Conservation (phyloP, 1,140 invertebrate genomes). For the Hycleus cichorii region DNA sequence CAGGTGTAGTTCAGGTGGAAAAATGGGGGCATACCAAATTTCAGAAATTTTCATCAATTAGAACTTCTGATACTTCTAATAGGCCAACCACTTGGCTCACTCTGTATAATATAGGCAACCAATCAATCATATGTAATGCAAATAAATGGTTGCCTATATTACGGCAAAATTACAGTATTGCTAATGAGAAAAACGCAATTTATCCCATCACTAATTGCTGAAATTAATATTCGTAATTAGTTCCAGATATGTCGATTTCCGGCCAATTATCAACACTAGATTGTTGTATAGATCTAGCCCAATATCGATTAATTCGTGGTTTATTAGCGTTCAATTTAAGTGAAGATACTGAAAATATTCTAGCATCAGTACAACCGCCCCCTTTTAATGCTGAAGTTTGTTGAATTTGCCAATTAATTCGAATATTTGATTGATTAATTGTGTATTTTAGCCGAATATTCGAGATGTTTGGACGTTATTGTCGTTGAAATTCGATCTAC, state of each 20-base stretch:
- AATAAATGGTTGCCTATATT: too few species aligned
- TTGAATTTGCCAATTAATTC: too few species aligned
- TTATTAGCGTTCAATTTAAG: conserved; percentile 88
- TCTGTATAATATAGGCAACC: too few species aligned
- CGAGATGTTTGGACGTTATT: conserved; percentile 62
- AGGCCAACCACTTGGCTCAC: too few species aligned
- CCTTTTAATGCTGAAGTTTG: conserved; percentile 20
- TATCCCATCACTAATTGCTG: not conserved
- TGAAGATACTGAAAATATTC: conserved; percentile 72
- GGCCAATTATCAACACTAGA: conserved; percentile 81
- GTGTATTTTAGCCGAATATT: conserved; percentile 26
- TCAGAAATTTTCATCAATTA: too few species aligned
- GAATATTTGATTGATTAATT: not conserved
- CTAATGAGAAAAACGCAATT: too few species aligned
- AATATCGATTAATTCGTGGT: conserved; percentile 84
- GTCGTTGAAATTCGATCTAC: conserved; percentile 74
- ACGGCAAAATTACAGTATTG: too few species aligned
- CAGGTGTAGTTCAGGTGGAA: too few species aligned
- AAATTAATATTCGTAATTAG: conserved; percentile 40
- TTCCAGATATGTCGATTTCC: conserved; percentile 79
- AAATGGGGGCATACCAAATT: too few species aligned
- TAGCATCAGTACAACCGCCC: conserved; percentile 31
- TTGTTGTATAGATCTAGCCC: conserved; percentile 70
- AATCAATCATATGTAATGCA: too few species aligned
- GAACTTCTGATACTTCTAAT: too few species aligned